Evolutionary conservation across 2,888 invertebrate species (phyloP), one percentile per base, ranked within the genome.

Genomic region (Dynastes maya): DNA sequence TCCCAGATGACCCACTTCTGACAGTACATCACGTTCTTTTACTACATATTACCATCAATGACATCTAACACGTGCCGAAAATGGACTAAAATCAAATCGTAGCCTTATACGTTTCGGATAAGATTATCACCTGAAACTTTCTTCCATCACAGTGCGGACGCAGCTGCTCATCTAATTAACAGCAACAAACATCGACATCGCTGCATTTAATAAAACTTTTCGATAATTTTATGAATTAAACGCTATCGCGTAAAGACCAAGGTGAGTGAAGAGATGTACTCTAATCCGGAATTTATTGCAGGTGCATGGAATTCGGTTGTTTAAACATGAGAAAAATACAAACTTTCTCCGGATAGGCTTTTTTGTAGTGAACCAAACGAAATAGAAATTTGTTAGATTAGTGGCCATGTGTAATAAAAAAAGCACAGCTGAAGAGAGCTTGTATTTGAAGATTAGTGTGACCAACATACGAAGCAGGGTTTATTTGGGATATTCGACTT

Each of bases 271-370:
- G 27, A 68, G 3, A 45, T 5, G 6, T 68, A 29, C 63, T 68
- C 68, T 68, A 68, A 68, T 68, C 68, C 29, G 68, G 27, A 68
- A 68, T 68, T 68, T 68, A 68, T 68, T 68, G 49, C 29, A 68
- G n/a, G 27, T 51, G 49, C 51, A 68, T 51, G 27, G 68, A 68
- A 29, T 68, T 51, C 49, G 68, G 51, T 51, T 68, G 49, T 51
- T 68, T 68, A 8, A 45, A 51, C 2, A 27, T 11, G 51, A 68
- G 51, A 51, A 51, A 22, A 29, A 51, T 68, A 27, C 13, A 11
- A 68, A 68, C 68, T 68, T 68, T 68, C 68, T 68, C 68, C 51
- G 27, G 49, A n/a, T 49, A 11, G 49, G 11, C 27, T 45, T 51
- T 68, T 29, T 29, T 29, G 51, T 29, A 29, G 51, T 63, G 63